Conservation (phyloP, 2,888 invertebrate species). For the Prenolepis imparis region DNA sequence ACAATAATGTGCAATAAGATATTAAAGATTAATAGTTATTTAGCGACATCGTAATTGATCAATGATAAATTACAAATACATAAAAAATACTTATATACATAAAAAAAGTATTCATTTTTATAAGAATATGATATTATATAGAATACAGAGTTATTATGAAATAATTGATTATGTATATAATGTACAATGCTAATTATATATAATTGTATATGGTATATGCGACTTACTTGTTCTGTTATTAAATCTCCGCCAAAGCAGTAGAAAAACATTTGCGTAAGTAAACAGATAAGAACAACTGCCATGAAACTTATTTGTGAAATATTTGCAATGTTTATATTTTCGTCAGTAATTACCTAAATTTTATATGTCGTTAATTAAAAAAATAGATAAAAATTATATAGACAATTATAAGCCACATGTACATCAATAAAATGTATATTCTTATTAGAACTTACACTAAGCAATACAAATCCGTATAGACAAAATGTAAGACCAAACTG, state of each 20-base stretch:
- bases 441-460: conserved; percentile 34
- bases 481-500: conserved; percentile 28
- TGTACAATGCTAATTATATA: too few relatives aligned
- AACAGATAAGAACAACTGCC: neutral
- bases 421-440: neutral
- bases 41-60: too few relatives aligned
- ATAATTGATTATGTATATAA: too few relatives aligned
- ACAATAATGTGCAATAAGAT: too few relatives aligned
- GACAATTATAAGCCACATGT: too few relatives aligned
- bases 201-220: neutral
- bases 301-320: neutral
- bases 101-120: too few relatives aligned
- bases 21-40: too few relatives aligned
- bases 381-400: neutral
- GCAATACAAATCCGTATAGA: conserved; percentile 28
- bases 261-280: neutral
- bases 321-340: neutral
- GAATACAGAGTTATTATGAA: too few relatives aligned
- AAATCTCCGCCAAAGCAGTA: neutral
- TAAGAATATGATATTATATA: too few relatives aligned
- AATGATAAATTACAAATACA: too few relatives aligned
- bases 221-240: neutral
- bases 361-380: neutral
- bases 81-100: too few relatives aligned
- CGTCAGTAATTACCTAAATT: neutral